Conservation (phyloP, 2,113 vertebrate genomes). For the Petaurus breviceps region DNA sequence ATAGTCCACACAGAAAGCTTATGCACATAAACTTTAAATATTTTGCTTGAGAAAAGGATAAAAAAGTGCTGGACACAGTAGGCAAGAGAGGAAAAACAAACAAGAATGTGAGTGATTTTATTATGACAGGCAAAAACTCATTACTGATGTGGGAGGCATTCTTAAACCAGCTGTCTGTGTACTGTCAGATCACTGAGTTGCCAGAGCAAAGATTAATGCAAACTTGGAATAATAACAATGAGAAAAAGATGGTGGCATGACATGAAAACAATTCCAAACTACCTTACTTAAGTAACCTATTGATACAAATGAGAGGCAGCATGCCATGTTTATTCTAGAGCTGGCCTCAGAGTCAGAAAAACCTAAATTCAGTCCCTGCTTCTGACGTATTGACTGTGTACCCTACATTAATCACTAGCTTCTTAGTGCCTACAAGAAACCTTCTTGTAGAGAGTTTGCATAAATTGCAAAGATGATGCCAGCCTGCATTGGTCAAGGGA, state of each 20-base stretch:
- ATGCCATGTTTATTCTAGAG: background rate
- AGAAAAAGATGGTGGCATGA: background rate
- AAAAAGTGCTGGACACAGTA: background rate
- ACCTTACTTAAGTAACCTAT: background rate
- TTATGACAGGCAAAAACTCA: background rate
- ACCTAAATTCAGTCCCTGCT: background rate
- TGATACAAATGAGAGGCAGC: background rate
- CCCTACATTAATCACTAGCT: background rate
- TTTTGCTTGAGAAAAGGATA: background rate
- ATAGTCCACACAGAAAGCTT: background rate
- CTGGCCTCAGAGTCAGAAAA: background rate
- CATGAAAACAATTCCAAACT: background rate
- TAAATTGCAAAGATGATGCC: background rate
- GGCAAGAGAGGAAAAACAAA: background rate
- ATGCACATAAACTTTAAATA: background rate
- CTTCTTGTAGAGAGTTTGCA: too few species aligned
- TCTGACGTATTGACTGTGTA: background rate
- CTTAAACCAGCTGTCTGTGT: background rate
- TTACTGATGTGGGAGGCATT: background rate
- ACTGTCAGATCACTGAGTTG: background rate
- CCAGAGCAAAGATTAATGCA: background rate
- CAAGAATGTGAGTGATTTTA: background rate
- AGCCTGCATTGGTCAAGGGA: background rate
- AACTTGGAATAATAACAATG: background rate
- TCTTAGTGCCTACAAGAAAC: background rate